Base-by-base conservation (phyloP, 2,888 invertebrate genomes). In the Nebria salina region DNA sequence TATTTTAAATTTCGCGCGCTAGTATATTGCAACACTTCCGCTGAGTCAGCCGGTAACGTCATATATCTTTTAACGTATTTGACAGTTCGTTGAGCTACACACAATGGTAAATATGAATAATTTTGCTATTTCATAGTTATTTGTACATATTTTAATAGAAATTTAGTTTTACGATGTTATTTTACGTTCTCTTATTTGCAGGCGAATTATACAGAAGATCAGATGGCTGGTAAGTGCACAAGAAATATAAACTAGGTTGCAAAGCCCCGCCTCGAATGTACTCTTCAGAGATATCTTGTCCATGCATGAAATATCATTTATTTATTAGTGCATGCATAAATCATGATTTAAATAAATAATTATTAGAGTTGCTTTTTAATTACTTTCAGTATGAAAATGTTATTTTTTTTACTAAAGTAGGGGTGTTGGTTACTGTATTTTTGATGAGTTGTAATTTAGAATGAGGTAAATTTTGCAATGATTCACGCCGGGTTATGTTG, bases 151-250 rank as follows among this genome's bases (percentile, higher is more conserved):
- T 76, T 65, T 25, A 73, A 8, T 65, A 6, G 41, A 72, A 41
- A 65, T 79, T 76, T 76, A 54, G 11, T 42, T 64, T 75, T 73
- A 76, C 76, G 11, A 65, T 81, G 42, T 80, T 77, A 76, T 64
- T 78, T 74, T 75, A 64, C 72, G 25, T 72, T 82, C 41, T 84
- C 83, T 83, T 85, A 86, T 83, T 92, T 92, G 83, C 92, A 96
- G 96, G 95, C 95, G 86, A 95, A 95, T 87, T 96, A 96, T 90
- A 93, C 95, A 72, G 96, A 96, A 91, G 96, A 96, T 91, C 96
- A 96, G 92, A 92, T 96, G 91, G 95, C 96, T 89, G 96, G 96
- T 96, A 91, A 95, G 95, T 94, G 86, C 85, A 86, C 85, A 84
- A 84, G 83, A 86, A 86, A 84, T 85, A 84, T 84, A 85, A 86